Percentiles rank a stretch among this genome's conserved stretches.
Conservation (phyloP, 2,113 vertebrate genomes). For the Meleagris gallopavo region DNA sequence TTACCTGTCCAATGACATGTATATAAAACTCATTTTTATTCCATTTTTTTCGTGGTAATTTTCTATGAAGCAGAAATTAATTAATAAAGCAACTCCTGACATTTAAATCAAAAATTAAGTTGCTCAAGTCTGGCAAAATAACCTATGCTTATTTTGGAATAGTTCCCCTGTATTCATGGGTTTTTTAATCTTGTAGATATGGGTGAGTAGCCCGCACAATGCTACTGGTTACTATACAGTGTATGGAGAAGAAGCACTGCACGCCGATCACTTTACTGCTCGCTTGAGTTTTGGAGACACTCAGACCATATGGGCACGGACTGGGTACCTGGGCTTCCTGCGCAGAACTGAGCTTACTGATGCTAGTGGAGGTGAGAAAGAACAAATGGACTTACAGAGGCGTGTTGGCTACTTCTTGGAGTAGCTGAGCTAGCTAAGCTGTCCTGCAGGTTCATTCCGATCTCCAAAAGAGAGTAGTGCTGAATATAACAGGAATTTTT, state of each 20-base stretch:
- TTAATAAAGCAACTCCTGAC: background rate
- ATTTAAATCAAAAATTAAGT: background rate
- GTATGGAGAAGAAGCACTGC: conserved; percentile 92
- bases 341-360: conserved; percentile 94
- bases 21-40: background rate
- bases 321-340: conserved; percentile 95
- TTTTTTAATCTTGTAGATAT: conserved; percentile 80
- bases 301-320: conserved; percentile 92
- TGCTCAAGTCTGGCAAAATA: background rate
- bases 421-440: background rate
- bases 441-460: background rate
- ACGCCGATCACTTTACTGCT: conserved; percentile 94
- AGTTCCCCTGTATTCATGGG: background rate
- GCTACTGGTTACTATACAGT: conserved; percentile 95
- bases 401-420: background rate
- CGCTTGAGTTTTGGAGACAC: conserved; percentile 95
- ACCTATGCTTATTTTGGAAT: background rate
- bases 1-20: background rate
- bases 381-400: no score
- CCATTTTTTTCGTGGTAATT: background rate
- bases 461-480: background rate
- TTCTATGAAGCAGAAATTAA: background rate
- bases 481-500: background rate
- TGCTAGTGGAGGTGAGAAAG: conserved; percentile 90
- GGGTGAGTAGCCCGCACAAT: conserved; percentile 97